A percentile compares a stretch with the other conserved stretches of the same genome.
These are phyloP conservation scores for Corydoras sp. DNA, from an alignment of 2,113 vertebrate species.

Conservation along the genomic window DNA sequence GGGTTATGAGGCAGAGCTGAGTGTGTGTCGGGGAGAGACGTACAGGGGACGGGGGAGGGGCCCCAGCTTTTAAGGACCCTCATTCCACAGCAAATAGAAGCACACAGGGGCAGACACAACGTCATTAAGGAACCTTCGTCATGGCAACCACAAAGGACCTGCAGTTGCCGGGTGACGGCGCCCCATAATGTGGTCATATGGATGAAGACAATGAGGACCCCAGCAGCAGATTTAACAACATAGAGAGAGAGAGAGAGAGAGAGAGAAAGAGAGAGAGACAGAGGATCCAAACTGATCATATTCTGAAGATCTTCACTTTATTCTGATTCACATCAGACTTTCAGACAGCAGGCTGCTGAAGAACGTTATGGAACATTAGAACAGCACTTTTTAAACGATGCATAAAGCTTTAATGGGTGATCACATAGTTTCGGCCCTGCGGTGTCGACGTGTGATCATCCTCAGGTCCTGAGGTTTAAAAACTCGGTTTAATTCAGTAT, in stretches of 20 bases:
- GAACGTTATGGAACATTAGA: too few species aligned
- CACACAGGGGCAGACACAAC: slow-evolving; percentile 56
- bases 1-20: slow-evolving; percentile 40
- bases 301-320: too few species aligned
- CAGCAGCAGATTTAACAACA: slow-evolving; percentile 59
- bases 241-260: slow-evolving; percentile 17
- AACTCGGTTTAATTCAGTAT: too few species aligned
- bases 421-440: too few species aligned
- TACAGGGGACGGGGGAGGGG: slow-evolving; percentile 37
- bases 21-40: slow-evolving; percentile 42
- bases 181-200: slow-evolving; percentile 71
- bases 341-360: too few species aligned
- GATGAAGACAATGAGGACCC: slow-evolving; percentile 66
- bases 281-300: background rate
- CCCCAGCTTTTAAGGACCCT: slow-evolving; percentile 51
- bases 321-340: too few species aligned
- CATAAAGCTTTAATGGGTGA: too few species aligned
- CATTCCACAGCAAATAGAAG: slow-evolving; percentile 60
- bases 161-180: slow-evolving; percentile 69
- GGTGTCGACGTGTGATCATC: background rate
- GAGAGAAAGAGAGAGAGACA: background rate
- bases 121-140: slow-evolving; percentile 66
- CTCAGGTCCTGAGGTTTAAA: too few species aligned
- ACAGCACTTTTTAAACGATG: too few species aligned
- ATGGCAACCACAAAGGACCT: slow-evolving; percentile 70